phyloP scores from a whole-genome alignment of 1,140 invertebrate genomes.

The Palaemon carinicauda region DNA sequence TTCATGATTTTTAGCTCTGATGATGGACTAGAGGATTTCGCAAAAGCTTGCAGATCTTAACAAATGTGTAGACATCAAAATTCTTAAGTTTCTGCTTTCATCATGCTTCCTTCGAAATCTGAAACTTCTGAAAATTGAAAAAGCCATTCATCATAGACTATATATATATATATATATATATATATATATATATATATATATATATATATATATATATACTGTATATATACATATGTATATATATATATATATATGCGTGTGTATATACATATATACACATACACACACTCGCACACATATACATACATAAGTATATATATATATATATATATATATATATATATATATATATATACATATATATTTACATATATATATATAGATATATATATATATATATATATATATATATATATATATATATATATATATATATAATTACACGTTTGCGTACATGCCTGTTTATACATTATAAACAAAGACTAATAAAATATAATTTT shows the following conservation, averaged over 20 bases:
- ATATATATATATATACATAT: neutral
- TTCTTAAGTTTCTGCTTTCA: no score
- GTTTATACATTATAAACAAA: no score
- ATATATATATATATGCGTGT: neutral
- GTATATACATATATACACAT: neutral
- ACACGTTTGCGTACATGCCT: neutral
- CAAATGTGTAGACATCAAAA: no score
- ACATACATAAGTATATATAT: neutral
- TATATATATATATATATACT: neutral
- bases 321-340: neutral
- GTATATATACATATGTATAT: neutral
- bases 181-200: neutral
- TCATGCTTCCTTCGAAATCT: no score
- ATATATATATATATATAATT: neutral
- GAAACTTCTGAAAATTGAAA: no score
- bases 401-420: neutral
- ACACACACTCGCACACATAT: neutral
- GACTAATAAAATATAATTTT: no score
- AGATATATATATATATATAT: neutral
- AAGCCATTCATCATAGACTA: no score
- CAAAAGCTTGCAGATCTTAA: no score
- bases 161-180: no score
- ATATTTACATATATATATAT: neutral
- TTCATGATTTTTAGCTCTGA: no score
- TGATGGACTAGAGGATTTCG: no score